These are phyloP conservation scores for Amorpha juglandis DNA, from an alignment of 2,888 invertebrate species.

Conservation along the genomic window DNA sequence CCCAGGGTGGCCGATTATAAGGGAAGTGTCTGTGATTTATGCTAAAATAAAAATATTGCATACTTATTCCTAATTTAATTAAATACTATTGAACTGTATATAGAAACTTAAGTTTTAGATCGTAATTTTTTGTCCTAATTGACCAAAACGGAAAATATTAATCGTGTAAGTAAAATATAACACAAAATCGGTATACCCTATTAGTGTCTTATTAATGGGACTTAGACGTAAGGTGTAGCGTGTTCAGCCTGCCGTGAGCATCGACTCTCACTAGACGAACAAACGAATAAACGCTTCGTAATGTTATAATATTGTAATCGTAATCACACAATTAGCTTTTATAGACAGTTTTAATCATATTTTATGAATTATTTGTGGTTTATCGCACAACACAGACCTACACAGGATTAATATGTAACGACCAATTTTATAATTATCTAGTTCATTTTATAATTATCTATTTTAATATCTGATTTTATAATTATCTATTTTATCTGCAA, in stretches of 20 bases:
- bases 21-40: slow-evolving; percentile 83
- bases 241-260: neutral
- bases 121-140: slow-evolving; percentile 64
- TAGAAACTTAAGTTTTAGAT: slow-evolving; percentile 68
- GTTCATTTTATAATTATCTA: neutral
- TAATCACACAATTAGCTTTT: slow-evolving; percentile 4
- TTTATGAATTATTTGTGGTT: neutral
- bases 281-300: neutral
- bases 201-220: slow-evolving; percentile 13
- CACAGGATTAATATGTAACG: neutral
- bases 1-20: slow-evolving; percentile 67
- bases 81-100: slow-evolving; percentile 69
- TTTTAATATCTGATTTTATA: too few relatives aligned
- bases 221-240: slow-evolving; percentile 15
- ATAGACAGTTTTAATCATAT: neutral
- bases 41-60: slow-evolving; percentile 73
- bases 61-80: slow-evolving; percentile 78
- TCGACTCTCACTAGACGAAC: neutral
- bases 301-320: neutral
- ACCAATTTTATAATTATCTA: neutral
- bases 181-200: neutral
- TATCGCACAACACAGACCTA: neutral
- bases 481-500: neutral
- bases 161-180: slow-evolving; percentile 44
- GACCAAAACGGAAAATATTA: slow-evolving; percentile 67